Evolutionary conservation across 2,113 vertebrate species (phyloP), one percentile per base, ranked within the genome.

Genomic region (Scomber japonicus): DNA sequence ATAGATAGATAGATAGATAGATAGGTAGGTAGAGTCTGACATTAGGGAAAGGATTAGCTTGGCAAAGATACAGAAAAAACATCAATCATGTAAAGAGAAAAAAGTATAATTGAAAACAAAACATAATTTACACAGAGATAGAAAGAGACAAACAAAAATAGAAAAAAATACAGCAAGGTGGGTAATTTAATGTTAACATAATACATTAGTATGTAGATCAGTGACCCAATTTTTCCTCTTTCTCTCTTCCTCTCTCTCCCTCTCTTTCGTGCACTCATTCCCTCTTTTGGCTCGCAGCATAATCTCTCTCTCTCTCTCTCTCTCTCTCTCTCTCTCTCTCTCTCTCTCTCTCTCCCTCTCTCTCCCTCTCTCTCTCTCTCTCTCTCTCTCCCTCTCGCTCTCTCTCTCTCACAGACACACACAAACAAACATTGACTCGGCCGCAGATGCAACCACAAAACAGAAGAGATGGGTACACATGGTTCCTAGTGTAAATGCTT

Each of bases 181-280:
- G 88, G 82, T 94, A 86, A 93, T 90, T 86, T 90, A 80, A 90
- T 46, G 71, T 89, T 88, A 91, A 93, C 87, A 91, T 89, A 86
- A 91, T 89, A 93, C 82, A 84, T 82, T 85, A 88, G 86, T 91
- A 92, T 94, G 94, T 93, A 93, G 92, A 93, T 93, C 89, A 70
- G 86, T 95, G 95, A 95, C 95, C 95, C 90, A 94, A 80, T 95
- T 95, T 94, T 84, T 76, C 72, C 81, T 94, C 94, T 93, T 85
- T 77, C 78, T 81, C 77, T 89, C 83, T 75, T 87, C 84, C 78
- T 87, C 73, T 78, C 54, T 19, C 76, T 75, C 82, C 82, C 75
- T 60, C 88, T 89, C 62, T 80, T 87, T 93, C 90, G 79, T 78
- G 83, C 71, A 17, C 82, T 90, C 86, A 90, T 90, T 91, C 86